Percentiles rank a stretch among this genome's conserved stretches.
phyloP scores from a whole-genome alignment of 2,797 vertebrate species.

The Pipistrellus pipistrellus region DNA sequence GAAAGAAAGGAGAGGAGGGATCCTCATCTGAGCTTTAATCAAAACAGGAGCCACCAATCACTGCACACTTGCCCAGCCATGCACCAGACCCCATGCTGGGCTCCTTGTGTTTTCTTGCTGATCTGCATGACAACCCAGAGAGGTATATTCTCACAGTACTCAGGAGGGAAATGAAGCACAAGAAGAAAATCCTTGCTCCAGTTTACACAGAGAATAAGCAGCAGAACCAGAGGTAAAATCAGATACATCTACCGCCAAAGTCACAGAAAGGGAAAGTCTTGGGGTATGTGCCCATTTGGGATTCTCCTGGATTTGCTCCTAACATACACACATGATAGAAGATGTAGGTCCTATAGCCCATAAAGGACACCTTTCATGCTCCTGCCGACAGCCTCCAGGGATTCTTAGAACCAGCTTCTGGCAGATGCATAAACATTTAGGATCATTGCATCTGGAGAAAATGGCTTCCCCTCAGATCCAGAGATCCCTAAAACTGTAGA shows the following conservation, averaged over 20 bases:
- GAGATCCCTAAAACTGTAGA: slow-evolving; percentile 48
- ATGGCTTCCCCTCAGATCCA: slow-evolving; percentile 50
- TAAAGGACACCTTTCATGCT: slow-evolving; percentile 23
- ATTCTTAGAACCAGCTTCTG: slow-evolving; percentile 37
- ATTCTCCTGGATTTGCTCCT: slow-evolving; percentile 26
- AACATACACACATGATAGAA: slow-evolving; percentile 47
- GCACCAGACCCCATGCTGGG: background rate
- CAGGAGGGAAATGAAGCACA: slow-evolving; percentile 31
- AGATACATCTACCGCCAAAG: slow-evolving; percentile 22
- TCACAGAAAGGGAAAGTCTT: slow-evolving; percentile 26
- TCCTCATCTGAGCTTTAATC: slow-evolving; percentile 53
- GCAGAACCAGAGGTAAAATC: slow-evolving; percentile 53
- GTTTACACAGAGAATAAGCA: background rate
- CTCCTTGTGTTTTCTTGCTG: slow-evolving; percentile 54
- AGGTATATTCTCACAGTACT: slow-evolving; percentile 24
- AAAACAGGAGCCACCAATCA: slow-evolving; percentile 45
- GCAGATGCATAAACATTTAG: slow-evolving; percentile 50
- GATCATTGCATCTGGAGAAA: background rate
- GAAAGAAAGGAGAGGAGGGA: slow-evolving; percentile 39
- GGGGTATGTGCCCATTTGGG: background rate
- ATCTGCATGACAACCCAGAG: slow-evolving; percentile 47
- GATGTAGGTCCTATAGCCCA: background rate
- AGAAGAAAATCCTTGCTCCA: slow-evolving; percentile 59
- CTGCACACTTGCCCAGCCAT: background rate
- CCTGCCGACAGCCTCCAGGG: background rate